Percentiles rank a stretch among this genome's conserved stretches.
Conservation (phyloP, 1,140 invertebrate species). For the Zaprionus camerounensis region DNA sequence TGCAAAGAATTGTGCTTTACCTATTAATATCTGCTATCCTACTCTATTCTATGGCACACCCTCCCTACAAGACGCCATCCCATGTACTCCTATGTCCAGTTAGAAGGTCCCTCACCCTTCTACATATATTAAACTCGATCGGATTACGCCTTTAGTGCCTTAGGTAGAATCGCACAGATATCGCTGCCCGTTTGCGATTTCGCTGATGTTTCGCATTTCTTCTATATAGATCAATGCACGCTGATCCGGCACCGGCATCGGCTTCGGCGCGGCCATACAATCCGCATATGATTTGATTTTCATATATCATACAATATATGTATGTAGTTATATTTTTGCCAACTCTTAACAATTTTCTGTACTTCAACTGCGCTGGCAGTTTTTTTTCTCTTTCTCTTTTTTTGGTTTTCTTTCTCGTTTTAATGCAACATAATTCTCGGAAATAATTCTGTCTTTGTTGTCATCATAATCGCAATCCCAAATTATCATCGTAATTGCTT, state of each 20-base stretch:
- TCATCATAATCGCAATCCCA: constrained; percentile 26
- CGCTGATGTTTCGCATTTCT: constrained; percentile 51
- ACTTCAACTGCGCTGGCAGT: constrained; percentile 25
- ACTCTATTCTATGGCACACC: neutral
- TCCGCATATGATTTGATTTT: constrained; percentile 24
- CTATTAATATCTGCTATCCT: too few relatives aligned
- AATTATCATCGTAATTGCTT: constrained; percentile 33
- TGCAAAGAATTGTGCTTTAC: too few relatives aligned
- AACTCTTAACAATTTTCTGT: constrained; percentile 15
- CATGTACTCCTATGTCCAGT: neutral
- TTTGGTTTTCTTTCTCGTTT: constrained; percentile 1
- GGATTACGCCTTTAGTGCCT: constrained; percentile 11
- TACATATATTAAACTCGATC: constrained; percentile 6
- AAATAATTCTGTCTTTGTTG: constrained; percentile 19
- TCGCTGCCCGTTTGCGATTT: constrained; percentile 23
- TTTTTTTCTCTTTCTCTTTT: neutral
- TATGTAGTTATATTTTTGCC: constrained; percentile 9
- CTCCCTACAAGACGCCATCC: neutral
- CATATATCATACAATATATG: constrained; percentile 1
- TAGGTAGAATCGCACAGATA: constrained; percentile 16
- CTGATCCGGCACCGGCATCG: neutral
- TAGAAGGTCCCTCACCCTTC: neutral
- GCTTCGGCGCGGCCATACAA: neutral
- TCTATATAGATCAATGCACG: constrained; percentile 48
- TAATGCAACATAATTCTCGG: constrained; percentile 30